Base-by-base conservation (phyloP, 2,888 invertebrate genomes). In the Oscheius sp. region DNA sequence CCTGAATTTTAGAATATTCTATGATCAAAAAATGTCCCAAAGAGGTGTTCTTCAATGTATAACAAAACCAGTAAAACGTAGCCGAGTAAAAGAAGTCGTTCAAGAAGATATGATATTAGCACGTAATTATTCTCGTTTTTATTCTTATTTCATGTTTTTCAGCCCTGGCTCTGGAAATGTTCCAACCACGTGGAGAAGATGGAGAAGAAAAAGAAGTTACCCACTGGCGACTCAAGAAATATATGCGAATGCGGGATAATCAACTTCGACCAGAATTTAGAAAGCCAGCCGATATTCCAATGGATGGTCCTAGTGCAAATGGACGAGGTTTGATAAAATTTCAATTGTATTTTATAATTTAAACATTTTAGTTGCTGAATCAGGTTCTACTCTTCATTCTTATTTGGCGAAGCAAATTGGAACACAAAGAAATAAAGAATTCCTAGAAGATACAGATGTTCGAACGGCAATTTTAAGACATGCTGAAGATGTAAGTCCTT, bases 391-490 rank as follows among this genome's bases (percentile, higher is more conserved):
- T 0, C 91, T 99, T 0, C 96, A 96, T 83, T 96, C 97, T 0
- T 97, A 95, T 89, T 95, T 98, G 9, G 96, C 97, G 59, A 92
- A 97, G 74, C 96, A 97, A 89, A 91, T 99, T 71, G 98, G 97
- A 0, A 91, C 96, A 9, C 75, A 75, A 49, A 73, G 80, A 59
- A 88, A 87, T 72, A 82, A 83, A 66, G 85, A 82, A 9, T 85
- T 87, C 75, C 70, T 86, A n/a, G 77, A 74, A 5, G 85, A 87
- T 66, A 82, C 79, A 1, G 88, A 88, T 63, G 84, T 88, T 25
- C 80, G 88, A 25, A 80, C 79, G 1, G 85, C 86, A 49, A 88
- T 88, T 71, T 79, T 88, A 53, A 77, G 84, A 23, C 88, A 88
- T 73, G 88, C 88, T 1, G 86, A 88, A 63, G 87, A 82, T 46